Conservation (phyloP, 2,888 invertebrate species). For the Nezara viridula region DNA sequence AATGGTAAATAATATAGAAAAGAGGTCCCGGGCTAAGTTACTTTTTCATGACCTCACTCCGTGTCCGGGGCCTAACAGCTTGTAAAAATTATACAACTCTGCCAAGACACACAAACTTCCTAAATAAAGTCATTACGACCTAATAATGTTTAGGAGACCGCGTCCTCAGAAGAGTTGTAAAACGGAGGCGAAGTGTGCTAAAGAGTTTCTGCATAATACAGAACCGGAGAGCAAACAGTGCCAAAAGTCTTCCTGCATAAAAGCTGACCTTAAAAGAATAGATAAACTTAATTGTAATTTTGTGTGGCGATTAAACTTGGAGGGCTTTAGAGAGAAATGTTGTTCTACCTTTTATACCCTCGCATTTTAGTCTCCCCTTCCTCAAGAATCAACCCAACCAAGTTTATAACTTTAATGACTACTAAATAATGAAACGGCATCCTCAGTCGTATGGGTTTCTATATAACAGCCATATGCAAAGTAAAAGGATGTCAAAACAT, state of each 20-base stretch:
- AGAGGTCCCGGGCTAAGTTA: background rate
- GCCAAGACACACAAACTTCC: slow-evolving; percentile 33
- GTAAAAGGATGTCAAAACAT: too few species aligned
- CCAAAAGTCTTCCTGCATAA: slow-evolving; percentile 17
- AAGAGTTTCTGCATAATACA: slow-evolving; percentile 48
- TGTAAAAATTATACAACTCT: slow-evolving; percentile 46
- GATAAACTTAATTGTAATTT: slow-evolving; percentile 41
- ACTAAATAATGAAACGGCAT: background rate
- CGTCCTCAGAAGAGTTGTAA: slow-evolving; percentile 15
- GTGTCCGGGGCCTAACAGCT: background rate
- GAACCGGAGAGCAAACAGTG: slow-evolving; percentile 1
- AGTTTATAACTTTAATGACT: background rate
- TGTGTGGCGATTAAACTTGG: slow-evolving; percentile 31
- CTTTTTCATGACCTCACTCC: slow-evolving; percentile 49
- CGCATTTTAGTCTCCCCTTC: background rate
- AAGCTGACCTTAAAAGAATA: slow-evolving; percentile 39
- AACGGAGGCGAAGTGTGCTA: slow-evolving; percentile 34
- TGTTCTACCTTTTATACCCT: slow-evolving; percentile 16
- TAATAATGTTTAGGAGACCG: slow-evolving; percentile 46
- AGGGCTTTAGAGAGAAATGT: background rate
- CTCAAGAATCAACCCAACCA: slow-evolving; percentile 14
- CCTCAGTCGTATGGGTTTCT: background rate
- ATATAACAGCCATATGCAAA: background rate
- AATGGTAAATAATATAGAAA: slow-evolving; percentile 56
- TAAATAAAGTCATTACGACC: slow-evolving; percentile 41